Evolutionary conservation across 2,888 invertebrate genomes (phyloP), one percentile per base, ranked within the genome.

Genomic region (Pristionchus maxplancki): DNA sequence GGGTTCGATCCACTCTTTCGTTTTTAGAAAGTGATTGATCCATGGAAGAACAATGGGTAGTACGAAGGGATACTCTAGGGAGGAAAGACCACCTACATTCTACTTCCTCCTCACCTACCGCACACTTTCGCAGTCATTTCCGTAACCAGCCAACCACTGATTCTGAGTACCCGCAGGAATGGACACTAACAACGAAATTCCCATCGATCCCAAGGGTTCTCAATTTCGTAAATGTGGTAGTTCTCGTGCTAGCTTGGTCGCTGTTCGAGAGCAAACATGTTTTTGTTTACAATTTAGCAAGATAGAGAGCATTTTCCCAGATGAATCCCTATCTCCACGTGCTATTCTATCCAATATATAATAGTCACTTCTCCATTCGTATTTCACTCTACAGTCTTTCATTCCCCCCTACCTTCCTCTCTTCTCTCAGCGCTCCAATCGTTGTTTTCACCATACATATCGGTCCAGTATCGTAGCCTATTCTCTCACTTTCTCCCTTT

Each of bases 401-500:
- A 28, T 40, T 81, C 48, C 50, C n/a, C 50, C 81, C 28, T 81
- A 81, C 50, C 34, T 44, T 50, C 50, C 6, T 50, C 37, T 62
- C 81, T 58, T 40, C 64, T 48, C 34, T 62, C 78, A 62, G 8
- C 62, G 20, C 74, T 31, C 62, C 78, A 78, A 78, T 78, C 78
- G 34, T 78, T 78, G 78, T 78, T 78, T 78, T 78, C 78, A 9
- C 40, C 40, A 17, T 74, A 74, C 40, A 74, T 74, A 74, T 74
- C n/a, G 40, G 44, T 78, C 78, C 78, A 78, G 78, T 48, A 78
- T 78, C 78, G 78, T 28, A 78, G 71, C 71, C 85, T 71, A 44
- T 48, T 89, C 50, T 78, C 87, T 89, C 81, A 67, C 83, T 71
- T 28, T 81, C 81, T 87, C 87, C 50, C 74, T 28, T 44, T 50